Evolutionary conservation across 2,888 invertebrate species (phyloP), one percentile per base, ranked within the genome.

Genomic region (Pteria penguin): DNA sequence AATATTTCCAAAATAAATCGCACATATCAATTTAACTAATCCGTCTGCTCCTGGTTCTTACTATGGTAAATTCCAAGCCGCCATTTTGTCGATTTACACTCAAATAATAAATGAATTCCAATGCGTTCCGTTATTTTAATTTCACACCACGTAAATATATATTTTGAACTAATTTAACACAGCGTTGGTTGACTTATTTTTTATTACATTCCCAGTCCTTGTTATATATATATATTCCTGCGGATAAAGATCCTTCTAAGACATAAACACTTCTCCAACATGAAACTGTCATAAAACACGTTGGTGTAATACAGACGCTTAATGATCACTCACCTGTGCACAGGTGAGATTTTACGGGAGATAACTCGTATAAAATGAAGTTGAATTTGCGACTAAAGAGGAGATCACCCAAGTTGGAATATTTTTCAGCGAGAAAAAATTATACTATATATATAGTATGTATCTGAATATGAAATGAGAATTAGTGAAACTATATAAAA

Each of bases 61-160:
- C 45, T 18, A 32, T 36, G 65, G 65, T 65, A 65, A 65, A 65
- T 65, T 36, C 65, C 45, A 36, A 45, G 33, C 65, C 65, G 65
- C 65, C 65, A 65, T 65, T 65, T 65, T 65, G 65, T 65, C 45
- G 36, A 65, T 45, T 45, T 45, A 45, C 45, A 14, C 45, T 18
- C 11, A 45, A n/a, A n/a, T n/a, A n/a, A n/a, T n/a, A n/a, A n/a
- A n/a, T n/a, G n/a, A n/a, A n/a, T n/a, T n/a, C n/a, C n/a, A n/a
- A n/a, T n/a, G n/a, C n/a, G n/a, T n/a, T n/a, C n/a, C n/a, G n/a
- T n/a, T n/a, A n/a, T n/a, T n/a, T n/a, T n/a, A n/a, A n/a, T n/a
- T n/a, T n/a, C n/a, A n/a, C n/a, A n/a, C n/a, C n/a, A n/a, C n/a
- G n/a, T n/a, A n/a, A n/a, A n/a, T n/a, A n/a, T n/a, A n/a, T n/a